Evolutionary conservation across 2,113 vertebrate genomes (phyloP).

Genomic region (Notiomystis cincta): DNA sequence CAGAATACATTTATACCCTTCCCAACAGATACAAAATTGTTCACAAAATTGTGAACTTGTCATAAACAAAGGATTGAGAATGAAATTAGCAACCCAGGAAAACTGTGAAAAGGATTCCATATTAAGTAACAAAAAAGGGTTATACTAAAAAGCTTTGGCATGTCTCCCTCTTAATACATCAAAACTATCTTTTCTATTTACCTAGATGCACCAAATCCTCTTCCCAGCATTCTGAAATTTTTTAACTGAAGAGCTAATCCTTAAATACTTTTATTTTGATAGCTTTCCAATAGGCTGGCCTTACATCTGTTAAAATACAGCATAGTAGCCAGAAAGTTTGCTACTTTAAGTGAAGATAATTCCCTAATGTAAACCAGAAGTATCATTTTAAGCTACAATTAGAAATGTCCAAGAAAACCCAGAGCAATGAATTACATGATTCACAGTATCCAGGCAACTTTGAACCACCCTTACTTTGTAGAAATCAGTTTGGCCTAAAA

Average conservation of each 20-base stretch:
- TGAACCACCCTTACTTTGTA: background rate
- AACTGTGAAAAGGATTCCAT: background rate
- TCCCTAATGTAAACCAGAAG: slow-evolving; percentile 6
- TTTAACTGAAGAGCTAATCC: background rate
- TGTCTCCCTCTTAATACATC: background rate
- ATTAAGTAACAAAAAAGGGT: background rate
- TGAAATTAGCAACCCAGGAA: background rate
- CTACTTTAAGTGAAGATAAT: slow-evolving; percentile 26
- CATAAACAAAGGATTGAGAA: background rate
- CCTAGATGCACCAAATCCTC: background rate
- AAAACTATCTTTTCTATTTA: background rate
- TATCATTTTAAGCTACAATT: background rate
- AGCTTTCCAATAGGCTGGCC: background rate
- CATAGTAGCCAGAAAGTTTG: background rate
- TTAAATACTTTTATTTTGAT: background rate
- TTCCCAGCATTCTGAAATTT: background rate
- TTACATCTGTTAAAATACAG: background rate
- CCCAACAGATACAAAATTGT: accelerated
- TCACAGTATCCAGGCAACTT: background rate
- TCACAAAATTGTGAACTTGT: no score
- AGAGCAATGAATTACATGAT: background rate
- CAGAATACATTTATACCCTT: background rate
- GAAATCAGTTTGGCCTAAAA: background rate
- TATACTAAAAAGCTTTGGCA: background rate
- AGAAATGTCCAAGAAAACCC: background rate